These are phyloP conservation scores for Heliangelus exortis DNA, from an alignment of 2,797 vertebrate genomes.

Conservation along the genomic window DNA sequence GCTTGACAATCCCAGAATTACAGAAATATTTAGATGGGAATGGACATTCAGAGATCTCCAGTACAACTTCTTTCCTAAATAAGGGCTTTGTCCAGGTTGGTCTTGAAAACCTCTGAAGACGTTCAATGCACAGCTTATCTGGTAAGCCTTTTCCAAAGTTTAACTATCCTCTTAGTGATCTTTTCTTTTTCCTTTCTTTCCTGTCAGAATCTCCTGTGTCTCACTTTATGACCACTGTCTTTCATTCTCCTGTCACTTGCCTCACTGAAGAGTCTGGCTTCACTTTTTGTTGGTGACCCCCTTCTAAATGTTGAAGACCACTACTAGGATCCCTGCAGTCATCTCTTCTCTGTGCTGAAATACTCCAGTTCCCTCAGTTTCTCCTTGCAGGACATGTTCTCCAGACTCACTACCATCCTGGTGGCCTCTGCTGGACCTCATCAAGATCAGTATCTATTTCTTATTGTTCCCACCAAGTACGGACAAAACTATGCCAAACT, in stretches of 20 bases:
- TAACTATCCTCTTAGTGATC: background rate
- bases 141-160: background rate
- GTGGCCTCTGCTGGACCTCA: background rate
- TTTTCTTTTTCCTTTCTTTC: background rate
- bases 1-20: background rate
- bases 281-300: background rate
- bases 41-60: background rate
- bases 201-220: background rate
- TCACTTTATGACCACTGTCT: background rate
- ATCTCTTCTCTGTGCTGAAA: background rate
- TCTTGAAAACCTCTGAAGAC: background rate
- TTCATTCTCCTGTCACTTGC: background rate
- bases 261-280: background rate
- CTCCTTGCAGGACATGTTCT: background rate
- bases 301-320: background rate
- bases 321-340: background rate
- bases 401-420: background rate
- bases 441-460: background rate
- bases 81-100: background rate
- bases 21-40: background rate
- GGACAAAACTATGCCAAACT: background rate
- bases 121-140: background rate
- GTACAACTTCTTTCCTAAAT: background rate
- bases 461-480: background rate
- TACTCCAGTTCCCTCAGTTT: background rate